These are phyloP conservation scores for Hypanus sabinus DNA, from an alignment of 2,113 vertebrate species.

Conservation along the genomic window DNA sequence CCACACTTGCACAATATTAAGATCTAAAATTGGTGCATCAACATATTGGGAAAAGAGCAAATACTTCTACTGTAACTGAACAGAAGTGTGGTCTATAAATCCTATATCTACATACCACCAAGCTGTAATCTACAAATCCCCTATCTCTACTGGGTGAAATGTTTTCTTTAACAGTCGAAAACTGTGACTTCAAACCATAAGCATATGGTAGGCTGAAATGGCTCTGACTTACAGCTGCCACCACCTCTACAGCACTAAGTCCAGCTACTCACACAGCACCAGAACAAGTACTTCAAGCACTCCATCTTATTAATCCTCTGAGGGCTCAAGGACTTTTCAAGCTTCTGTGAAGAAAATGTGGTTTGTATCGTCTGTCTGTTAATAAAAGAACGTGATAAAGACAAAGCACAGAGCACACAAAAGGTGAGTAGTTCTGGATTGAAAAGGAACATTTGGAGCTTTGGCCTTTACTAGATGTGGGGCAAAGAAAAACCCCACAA, in stretches of 20 bases:
- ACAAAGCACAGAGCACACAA: constrained; percentile 35
- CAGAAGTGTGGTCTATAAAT: neutral
- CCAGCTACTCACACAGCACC: constrained; percentile 63
- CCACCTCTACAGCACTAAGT: constrained; percentile 53
- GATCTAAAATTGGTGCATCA: neutral
- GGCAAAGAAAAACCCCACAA: neutral
- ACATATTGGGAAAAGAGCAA: neutral
- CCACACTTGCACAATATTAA: neutral
- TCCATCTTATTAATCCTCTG: constrained; percentile 58
- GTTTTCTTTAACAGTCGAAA: constrained; percentile 16
- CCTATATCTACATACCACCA: neutral
- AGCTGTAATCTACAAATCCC: neutral
- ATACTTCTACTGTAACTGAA: neutral
- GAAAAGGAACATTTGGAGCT: constrained; percentile 22
- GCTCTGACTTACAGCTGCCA: constrained; percentile 40
- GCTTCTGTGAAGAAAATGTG: constrained; percentile 36
- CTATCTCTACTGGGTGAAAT: neutral
- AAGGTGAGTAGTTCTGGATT: constrained; percentile 4
- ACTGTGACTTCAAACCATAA: constrained; percentile 14
- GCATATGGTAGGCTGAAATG: constrained; percentile 24
- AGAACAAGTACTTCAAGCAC: constrained; percentile 62
- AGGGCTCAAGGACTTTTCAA: constrained; percentile 28
- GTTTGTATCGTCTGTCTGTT: neutral
- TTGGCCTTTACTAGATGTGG: constrained; percentile 22
- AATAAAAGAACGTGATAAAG: constrained; percentile 24